Evolutionary conservation across 2,797 vertebrate genomes (phyloP).

Genomic region (Hydrolagus colliei): DNA sequence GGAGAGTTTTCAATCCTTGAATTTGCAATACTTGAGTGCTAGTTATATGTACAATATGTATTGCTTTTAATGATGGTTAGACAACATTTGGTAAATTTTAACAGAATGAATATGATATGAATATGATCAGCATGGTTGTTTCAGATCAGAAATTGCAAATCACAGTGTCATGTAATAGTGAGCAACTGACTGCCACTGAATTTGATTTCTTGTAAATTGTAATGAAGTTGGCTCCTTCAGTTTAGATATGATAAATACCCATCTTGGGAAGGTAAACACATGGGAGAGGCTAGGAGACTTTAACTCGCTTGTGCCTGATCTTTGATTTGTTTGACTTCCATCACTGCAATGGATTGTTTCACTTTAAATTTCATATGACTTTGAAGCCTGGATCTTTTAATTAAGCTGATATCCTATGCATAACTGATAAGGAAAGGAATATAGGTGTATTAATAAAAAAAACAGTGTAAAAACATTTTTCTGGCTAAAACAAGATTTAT

Average conservation of each 20-base stretch:
- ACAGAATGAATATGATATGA: neutral
- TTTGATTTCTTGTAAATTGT: neutral
- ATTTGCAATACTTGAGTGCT: neutral
- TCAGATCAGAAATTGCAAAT: neutral
- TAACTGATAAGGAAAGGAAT: neutral
- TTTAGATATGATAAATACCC: neutral
- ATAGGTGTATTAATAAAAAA: neutral
- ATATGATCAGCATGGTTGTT: neutral
- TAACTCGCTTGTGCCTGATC: neutral
- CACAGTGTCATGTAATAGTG: neutral
- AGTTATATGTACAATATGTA: too few species aligned
- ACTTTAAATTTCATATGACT: neutral
- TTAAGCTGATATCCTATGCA: too few species aligned
- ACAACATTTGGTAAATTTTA: neutral
- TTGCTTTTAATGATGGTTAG: neutral
- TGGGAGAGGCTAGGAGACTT: neutral
- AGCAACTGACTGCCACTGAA: neutral
- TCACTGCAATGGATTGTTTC: neutral
- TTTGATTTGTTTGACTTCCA: neutral
- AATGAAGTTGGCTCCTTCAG: neutral
- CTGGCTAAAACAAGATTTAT: too few species aligned
- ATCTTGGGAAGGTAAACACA: neutral
- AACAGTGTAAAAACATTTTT: too few species aligned
- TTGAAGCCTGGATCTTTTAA: neutral
- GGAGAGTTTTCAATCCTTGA: neutral